Evolutionary conservation across 2,888 invertebrate genomes (phyloP), one percentile per base, ranked within the genome.

Genomic region (Torymus auratus): DNA sequence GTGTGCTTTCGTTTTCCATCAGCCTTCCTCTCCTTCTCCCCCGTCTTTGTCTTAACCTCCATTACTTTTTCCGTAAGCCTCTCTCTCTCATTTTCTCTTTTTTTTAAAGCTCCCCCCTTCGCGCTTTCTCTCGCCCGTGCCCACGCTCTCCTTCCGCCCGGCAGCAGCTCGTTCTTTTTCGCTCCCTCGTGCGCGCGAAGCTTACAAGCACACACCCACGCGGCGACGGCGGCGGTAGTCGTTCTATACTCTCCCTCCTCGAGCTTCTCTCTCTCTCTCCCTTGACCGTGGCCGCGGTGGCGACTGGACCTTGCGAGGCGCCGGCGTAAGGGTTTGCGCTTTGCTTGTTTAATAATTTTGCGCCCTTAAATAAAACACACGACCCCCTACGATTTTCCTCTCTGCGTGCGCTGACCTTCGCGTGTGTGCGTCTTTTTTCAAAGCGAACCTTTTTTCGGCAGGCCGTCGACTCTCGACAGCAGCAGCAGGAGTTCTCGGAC

Each of bases 231-330:
- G 41, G 41, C 7, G 7, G 41, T 41, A 41, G 41, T 41, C 41
- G 41, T 41, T 41, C 7, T 20, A 20, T 20, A 20, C 20, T 61
- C 52, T 61, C 61, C 28, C 61, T 61, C 60, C 15, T 15, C 14
- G 20, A 61, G 61, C 15, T 61, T n/a, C 15, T 0, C 77, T 81
- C 81, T 83, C 82, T 80, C 83, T 58, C 84, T 83, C 84, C 85
- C 86, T 86, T 87, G 86, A 87, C 86, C 87, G 85, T 84, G 84
- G 86, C 81, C 41, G 41, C 41, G 41, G 41, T 7, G 41, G 7
- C 85, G 85, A 15, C 61, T 20, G 62, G 85, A 87, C 85, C 83
- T 72, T 41, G 41, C 62, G 62, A 68, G 74, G 83, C 88, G 87
- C 84, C 86, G 87, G 88, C 87, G 87, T 88, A 88, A 83, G 78